Evolutionary conservation across 1,140 invertebrate genomes (phyloP).

Genomic region (Pararge aegeria): DNA sequence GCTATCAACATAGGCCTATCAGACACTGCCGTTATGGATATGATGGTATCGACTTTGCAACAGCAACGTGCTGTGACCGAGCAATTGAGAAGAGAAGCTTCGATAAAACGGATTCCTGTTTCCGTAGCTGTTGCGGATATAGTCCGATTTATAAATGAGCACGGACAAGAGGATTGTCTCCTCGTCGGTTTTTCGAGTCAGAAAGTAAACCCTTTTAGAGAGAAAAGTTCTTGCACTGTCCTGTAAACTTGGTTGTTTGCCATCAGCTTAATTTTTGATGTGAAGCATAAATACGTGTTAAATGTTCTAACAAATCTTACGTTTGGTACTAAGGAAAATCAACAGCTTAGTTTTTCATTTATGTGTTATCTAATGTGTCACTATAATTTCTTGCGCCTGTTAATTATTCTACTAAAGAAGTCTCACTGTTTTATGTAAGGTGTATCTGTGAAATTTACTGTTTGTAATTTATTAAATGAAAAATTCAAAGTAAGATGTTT

Average conservation of each 20-base stretch:
- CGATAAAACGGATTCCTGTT: constrained; percentile 90
- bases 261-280: background rate
- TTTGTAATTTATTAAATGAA: constrained; percentile 17
- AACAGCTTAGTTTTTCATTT: too few relatives aligned
- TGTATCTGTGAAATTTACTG: constrained; percentile 6
- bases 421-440: background rate
- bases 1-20: constrained; percentile 86
- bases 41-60: constrained; percentile 94
- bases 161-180: constrained; percentile 97
- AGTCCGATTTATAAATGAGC: constrained; percentile 94
- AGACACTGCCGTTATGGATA: constrained; percentile 92
- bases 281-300: too few relatives aligned
- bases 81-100: constrained; percentile 94
- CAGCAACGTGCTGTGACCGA: constrained; percentile 96
- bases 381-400: background rate
- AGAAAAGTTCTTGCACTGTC: constrained; percentile 95
- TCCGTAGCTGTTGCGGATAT: constrained; percentile 96
- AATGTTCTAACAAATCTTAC: too few relatives aligned
- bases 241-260: constrained; percentile 80
- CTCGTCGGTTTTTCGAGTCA: constrained; percentile 97
- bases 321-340: too few relatives aligned
- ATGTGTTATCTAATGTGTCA: background rate
- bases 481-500: constrained; percentile 3
- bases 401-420: background rate
- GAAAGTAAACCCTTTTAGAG: constrained; percentile 98